These are phyloP conservation scores for Phytoseiulus persimilis DNA, from an alignment of 2,888 invertebrate genomes.

Conservation along the genomic window DNA sequence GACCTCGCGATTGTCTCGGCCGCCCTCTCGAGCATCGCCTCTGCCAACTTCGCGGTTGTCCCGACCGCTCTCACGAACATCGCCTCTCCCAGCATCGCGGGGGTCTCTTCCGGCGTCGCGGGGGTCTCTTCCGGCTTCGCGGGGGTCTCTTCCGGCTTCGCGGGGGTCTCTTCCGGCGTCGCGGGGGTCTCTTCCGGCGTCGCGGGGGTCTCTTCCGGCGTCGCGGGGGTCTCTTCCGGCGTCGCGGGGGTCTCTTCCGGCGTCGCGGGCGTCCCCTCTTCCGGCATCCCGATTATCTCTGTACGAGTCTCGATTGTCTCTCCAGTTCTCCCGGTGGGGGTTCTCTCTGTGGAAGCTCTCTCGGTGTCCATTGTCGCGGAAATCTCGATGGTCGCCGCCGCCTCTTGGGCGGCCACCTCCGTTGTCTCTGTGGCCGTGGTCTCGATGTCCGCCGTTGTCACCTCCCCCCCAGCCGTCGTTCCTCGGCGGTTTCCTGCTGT, in stretches of 20 bases:
- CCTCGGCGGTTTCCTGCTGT: background rate
- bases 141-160: background rate
- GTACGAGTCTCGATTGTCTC: slow-evolving; percentile 29
- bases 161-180: slow-evolving; percentile 9
- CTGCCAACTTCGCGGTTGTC: background rate
- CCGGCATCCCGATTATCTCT: background rate
- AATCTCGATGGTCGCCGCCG: slow-evolving; percentile 41
- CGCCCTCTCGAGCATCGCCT: slow-evolving; percentile 42
- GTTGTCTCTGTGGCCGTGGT: slow-evolving; percentile 14
- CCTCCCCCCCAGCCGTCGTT: background rate
- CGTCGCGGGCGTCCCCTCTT: background rate
- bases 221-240: slow-evolving; percentile 40
- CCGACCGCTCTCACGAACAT: background rate
- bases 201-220: slow-evolving; percentile 41
- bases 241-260: background rate
- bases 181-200: slow-evolving; percentile 9
- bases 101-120: slow-evolving; percentile 13
- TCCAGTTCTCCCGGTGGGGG: slow-evolving; percentile 22
- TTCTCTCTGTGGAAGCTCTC: slow-evolving; percentile 42
- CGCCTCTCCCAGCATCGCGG: slow-evolving; percentile 7
- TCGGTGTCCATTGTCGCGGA: slow-evolving; percentile 41
- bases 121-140: background rate
- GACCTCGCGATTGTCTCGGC: slow-evolving; percentile 15
- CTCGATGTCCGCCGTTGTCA: background rate
- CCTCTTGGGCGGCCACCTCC: slow-evolving; percentile 38